Percentiles rank a stretch among this genome's conserved stretches.
Evolutionary conservation across 2,888 invertebrate genomes (phyloP).

Genomic region (Caenorhabditis sp.): DNA sequence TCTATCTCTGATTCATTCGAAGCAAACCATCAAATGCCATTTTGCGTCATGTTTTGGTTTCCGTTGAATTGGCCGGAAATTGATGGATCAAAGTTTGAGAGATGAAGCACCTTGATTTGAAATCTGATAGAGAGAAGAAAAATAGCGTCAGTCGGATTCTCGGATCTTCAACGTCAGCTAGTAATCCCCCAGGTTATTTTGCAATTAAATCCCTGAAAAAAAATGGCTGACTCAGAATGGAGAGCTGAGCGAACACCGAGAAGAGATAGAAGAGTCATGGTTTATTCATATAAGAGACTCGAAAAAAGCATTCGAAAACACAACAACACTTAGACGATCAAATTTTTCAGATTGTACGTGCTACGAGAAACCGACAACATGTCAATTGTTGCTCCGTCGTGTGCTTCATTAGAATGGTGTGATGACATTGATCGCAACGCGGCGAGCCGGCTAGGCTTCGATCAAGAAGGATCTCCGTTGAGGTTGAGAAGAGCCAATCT

Average conservation of each 20-base stretch:
- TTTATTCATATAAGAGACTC: not conserved
- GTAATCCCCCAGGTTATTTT: not conserved
- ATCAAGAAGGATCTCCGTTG: conserved; percentile 48
- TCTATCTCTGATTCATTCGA: not conserved
- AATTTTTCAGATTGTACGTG: conserved; percentile 47
- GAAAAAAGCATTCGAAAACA: not conserved
- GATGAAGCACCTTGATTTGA: no score
- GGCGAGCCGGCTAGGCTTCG: conserved; percentile 34
- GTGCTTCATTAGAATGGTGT: conserved; percentile 76
- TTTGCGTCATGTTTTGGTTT: conserved; percentile 6
- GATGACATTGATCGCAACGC: conserved; percentile 66
- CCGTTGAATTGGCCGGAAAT: conserved; percentile 6
- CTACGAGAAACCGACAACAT: conserved; percentile 55
- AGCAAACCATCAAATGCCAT: not conserved
- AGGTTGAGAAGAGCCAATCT: conserved; percentile 45
- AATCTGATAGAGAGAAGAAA: not conserved
- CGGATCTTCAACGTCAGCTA: not conserved
- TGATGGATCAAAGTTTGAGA: not conserved
- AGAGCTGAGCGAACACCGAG: not conserved
- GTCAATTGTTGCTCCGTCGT: conserved; percentile 71
- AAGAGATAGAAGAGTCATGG: not conserved
- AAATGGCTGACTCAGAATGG: not conserved
- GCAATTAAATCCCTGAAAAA: not conserved
- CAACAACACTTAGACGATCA: not conserved
- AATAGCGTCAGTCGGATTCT: no score